phyloP scores from a whole-genome alignment of 30 jellyfish, hydroid and myxozoan genomes.

The Aurelia sp. region DNA sequence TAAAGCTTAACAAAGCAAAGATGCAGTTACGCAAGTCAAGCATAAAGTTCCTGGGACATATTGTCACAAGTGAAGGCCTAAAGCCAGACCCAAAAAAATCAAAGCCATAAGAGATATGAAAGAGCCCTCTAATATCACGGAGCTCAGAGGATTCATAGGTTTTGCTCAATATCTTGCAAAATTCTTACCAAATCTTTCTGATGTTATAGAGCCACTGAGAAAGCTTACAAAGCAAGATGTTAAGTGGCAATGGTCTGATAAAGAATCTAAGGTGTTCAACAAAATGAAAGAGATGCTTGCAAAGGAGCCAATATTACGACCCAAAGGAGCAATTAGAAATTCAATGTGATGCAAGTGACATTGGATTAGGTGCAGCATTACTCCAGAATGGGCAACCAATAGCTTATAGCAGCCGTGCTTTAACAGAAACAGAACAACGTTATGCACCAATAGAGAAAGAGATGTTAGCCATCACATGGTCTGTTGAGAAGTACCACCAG shows the following conservation, averaged over 20 bases:
- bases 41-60: conserved; percentile 52
- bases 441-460: conserved; percentile 58
- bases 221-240: conserved; percentile 55
- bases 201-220: conserved; percentile 61
- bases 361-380: conserved; percentile 66
- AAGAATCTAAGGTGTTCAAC: conserved; percentile 44
- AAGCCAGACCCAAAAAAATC: conserved; percentile 68
- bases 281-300: conserved; percentile 49
- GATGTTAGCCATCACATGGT: conserved; percentile 24
- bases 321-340: too few relatives aligned
- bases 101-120: conserved; percentile 54
- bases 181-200: conserved; percentile 60
- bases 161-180: conserved; percentile 51
- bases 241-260: conserved; percentile 51
- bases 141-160: conserved; percentile 58
- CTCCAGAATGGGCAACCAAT: conserved; percentile 68
- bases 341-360: conserved; percentile 64
- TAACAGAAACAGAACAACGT: conserved; percentile 41
- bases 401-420: conserved; percentile 22
- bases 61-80: conserved; percentile 59
- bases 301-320: conserved; percentile 41
- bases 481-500: conserved; percentile 42
- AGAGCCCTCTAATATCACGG: conserved; percentile 51
- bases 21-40: conserved; percentile 40
- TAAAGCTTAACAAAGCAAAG: conserved; percentile 55